Percentiles rank a stretch among this genome's conserved stretches.
These are phyloP conservation scores for Cataglyphis hispanica DNA, from an alignment of 1,140 invertebrate genomes.

Conservation along the genomic window DNA sequence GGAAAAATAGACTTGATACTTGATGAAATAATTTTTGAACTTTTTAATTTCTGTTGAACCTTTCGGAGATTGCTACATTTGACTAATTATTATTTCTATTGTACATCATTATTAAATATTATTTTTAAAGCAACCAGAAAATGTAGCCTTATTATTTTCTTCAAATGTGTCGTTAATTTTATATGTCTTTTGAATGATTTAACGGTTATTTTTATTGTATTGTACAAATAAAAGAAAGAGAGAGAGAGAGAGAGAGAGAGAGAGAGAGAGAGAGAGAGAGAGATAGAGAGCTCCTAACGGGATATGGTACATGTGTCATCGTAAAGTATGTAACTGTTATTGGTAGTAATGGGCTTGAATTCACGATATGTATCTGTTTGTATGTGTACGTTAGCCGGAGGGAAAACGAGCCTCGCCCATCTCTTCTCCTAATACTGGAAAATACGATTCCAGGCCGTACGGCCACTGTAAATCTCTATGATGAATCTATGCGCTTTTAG, in stretches of 20 bases:
- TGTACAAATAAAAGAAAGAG: no score
- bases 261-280: no score
- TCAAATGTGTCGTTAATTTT: slow-evolving; percentile 18
- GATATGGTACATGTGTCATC: slow-evolving; percentile 44
- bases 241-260: no score
- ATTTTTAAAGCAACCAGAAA: background rate
- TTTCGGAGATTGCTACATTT: background rate
- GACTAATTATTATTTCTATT: background rate
- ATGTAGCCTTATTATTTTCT: background rate
- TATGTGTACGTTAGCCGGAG: background rate
- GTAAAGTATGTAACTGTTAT: slow-evolving; percentile 60
- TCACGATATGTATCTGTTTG: background rate
- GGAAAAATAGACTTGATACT: background rate
- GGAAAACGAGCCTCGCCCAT: slow-evolving; percentile 42
- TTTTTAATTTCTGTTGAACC: background rate
- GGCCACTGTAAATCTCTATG: slow-evolving; percentile 64
- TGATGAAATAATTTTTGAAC: background rate
- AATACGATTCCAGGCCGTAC: slow-evolving; percentile 55
- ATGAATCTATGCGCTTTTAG: slow-evolving; percentile 51
- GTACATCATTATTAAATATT: background rate
- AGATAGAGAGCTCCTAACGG: slow-evolving; percentile 6
- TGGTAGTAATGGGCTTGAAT: slow-evolving; percentile 46
- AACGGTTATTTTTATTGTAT: slow-evolving; percentile 12
- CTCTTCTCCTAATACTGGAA: slow-evolving; percentile 57
- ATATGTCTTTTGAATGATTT: slow-evolving; percentile 5